Evolutionary conservation across 2,113 vertebrate species (phyloP).

Genomic region (Brachyhypopomus occidentalis): DNA sequence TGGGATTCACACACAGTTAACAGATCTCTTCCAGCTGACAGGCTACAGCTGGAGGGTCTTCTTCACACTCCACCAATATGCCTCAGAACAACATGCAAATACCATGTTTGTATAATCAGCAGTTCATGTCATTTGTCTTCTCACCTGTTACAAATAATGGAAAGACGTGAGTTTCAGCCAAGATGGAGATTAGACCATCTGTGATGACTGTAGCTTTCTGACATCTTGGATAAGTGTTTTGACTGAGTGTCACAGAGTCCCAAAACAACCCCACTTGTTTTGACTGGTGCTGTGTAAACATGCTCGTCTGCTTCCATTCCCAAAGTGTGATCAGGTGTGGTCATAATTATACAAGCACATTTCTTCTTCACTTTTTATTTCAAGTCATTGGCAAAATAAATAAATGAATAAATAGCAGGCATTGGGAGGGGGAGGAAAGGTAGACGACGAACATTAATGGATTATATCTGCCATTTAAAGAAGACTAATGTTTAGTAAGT

Average conservation of each 20-base stretch:
- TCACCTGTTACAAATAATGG: constrained; percentile 58
- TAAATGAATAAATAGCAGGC: neutral
- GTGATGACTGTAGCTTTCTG: constrained; percentile 12
- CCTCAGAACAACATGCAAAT: constrained; percentile 61
- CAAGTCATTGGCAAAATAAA: neutral
- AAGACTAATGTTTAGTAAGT: too few species aligned
- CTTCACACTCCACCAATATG: constrained; percentile 56
- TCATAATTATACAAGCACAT: neutral
- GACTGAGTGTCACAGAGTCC: constrained; percentile 17
- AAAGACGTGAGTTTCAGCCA: constrained; percentile 19
- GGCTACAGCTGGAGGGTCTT: constrained; percentile 59
- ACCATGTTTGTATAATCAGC: constrained; percentile 53
- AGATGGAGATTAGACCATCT: constrained; percentile 38
- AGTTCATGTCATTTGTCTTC: constrained; percentile 53
- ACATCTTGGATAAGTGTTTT: constrained; percentile 14
- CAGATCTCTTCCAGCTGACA: constrained; percentile 56
- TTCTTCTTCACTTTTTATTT: neutral
- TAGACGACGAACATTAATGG: neutral
- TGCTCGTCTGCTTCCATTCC: constrained; percentile 1
- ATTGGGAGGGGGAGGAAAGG: neutral
- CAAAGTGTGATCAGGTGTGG: neutral
- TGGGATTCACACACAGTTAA: constrained; percentile 56
- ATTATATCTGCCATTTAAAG: too few species aligned
- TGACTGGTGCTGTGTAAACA: constrained; percentile 44
- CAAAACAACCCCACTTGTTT: constrained; percentile 25